Evolutionary conservation across 2,797 vertebrate species (phyloP), one percentile per base, ranked within the genome.

Genomic region (Alectoris magna): DNA sequence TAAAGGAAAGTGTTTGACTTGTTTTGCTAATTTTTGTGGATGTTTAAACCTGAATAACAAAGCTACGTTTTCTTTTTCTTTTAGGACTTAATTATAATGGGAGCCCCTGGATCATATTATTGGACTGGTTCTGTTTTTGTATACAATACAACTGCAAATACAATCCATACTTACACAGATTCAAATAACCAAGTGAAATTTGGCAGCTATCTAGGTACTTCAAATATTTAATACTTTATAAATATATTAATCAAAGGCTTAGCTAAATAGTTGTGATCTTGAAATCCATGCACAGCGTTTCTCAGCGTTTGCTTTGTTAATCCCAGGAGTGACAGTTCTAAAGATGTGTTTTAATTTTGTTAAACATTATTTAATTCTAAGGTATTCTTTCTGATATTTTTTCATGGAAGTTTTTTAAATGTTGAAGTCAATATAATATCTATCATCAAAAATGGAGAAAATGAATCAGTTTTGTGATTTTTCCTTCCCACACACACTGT

Each of bases 81-180:
- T 60, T 90, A 99, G 99, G 98, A 99, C 94, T 98, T 99, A 96
- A 98, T 99, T 94, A 98, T 99, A 93, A 98, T 99, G 98, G 99
- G 99, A 79, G 99, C 99, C 38, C 99, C 99, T 4, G 99, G 99
- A 94, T 98, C 99, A 2, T 98, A 95, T 67, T 99, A 99, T 75
- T 99, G 99, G 99, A 99, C 98, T 5, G 99, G 99, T 38, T 99
- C 99, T 38, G 95, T 99, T 84, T 97, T 99, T 96, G 98, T 99
- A 10, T 98, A 97, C 76, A 99, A 99, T 88, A 98, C 97, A 39
- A 98, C 98, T 84, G 97, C 97, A 9, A 94, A 98, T 81, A 96
- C 82, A 44, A 97, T 98, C 88, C 98, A 98, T 1, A 97, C 97
- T 17, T 99, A 98, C 62, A 60, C 98, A 82, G 98, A 99, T 70